Base-by-base conservation (phyloP, 2,113 vertebrate species). In the Engystomops pustulosus region DNA sequence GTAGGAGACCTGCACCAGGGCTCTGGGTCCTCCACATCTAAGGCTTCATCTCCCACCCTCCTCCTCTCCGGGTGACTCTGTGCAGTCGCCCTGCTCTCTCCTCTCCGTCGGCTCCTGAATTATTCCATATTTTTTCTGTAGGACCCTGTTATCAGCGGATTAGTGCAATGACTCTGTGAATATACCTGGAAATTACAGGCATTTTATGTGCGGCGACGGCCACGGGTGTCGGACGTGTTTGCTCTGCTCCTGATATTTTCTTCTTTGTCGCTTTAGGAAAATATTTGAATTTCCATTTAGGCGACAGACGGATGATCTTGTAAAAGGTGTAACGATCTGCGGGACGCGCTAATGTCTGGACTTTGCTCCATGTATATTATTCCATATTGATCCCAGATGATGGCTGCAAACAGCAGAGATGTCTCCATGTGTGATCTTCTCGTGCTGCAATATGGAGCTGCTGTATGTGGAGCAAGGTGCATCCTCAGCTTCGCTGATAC, bases 241-340 rank as follows among this genome's bases (percentile, higher is more conserved):
- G 23, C 81, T 32, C 55, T 20, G 32, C 38, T 23, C 8, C 38
- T 74, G 69, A 58, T 83, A 47, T 32, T 68, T 47, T 67, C 6
- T 55, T 27, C n/a, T 68, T 51, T 77, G 36, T 68, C 30, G 81
- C 58, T 47, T 38, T 77, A 36, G 72, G 55, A 49, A 76, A 84
- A 68, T 84, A 84, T 84, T 84, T 84, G 44, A 41, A 47, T 77
- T 84, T 84, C 67, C 81, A 84, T 84, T 76, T 53, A 67, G 55
- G 58, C 15, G 15, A 65, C n/a, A 53, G 77, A 53, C 45, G 41
- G 70, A 62, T 65, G 55, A 17, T 72, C 79, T 55, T 25, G 67
- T 69, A 72, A 72, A 81, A 44, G 67, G 49, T 30, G 25, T 55
- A 58, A 58, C 65, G 68, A 81, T 72, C 27, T 6, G 49, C 34